A percentile compares a stretch with the other conserved stretches of the same genome.
phyloP scores from a whole-genome alignment of 1,140 invertebrate species.

The Thaumatotibia leucotreta region DNA sequence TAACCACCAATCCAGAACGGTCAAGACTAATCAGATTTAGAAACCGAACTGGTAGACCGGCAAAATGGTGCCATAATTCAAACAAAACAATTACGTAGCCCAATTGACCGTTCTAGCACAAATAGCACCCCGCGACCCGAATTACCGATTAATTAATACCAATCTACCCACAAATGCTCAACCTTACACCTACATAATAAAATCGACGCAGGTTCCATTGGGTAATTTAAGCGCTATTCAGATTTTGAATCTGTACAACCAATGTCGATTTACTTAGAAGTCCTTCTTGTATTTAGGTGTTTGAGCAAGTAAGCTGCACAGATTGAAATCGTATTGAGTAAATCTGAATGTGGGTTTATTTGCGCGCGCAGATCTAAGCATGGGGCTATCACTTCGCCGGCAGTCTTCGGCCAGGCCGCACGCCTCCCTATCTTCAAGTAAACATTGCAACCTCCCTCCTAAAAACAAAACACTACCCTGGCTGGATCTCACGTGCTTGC shows the following conservation, averaged over 20 bases:
- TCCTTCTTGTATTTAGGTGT: background rate
- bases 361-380: conserved; percentile 56
- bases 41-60: background rate
- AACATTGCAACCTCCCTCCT: conserved; percentile 43
- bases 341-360: conserved; percentile 7
- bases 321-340: background rate
- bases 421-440: conserved; percentile 48
- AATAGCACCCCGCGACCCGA: background rate
- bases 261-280: background rate
- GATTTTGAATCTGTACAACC: background rate
- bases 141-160: conserved; percentile 33
- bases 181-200: conserved; percentile 66
- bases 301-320: background rate
- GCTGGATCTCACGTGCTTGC: conserved; percentile 45
- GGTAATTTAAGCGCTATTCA: conserved; percentile 4
- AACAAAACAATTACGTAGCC: conserved; percentile 12
- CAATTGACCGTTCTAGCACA: background rate
- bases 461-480: conserved; percentile 64
- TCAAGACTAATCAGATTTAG: background rate
- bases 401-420: conserved; percentile 62
- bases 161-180: conserved; percentile 38
- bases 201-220: conserved; percentile 58
- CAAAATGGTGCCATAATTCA: background rate
- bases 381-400: conserved; percentile 54
- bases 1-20: background rate